phyloP scores from a whole-genome alignment of 2,797 vertebrate genomes.

The Sebastes melanostomus region DNA sequence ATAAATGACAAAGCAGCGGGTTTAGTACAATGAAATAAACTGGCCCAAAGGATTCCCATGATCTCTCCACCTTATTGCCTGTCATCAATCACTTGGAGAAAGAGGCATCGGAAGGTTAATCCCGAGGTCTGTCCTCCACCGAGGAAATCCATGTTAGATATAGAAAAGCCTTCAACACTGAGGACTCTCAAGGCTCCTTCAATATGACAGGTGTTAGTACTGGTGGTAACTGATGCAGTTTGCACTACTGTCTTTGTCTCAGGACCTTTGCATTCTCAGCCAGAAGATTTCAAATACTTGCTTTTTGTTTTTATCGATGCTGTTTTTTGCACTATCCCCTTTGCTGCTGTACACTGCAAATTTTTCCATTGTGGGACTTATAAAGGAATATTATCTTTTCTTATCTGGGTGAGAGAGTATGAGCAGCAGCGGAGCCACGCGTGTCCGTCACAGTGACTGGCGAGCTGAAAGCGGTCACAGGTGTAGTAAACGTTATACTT shows the following conservation, averaged over 20 bases:
- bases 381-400: too few relatives aligned
- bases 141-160: conserved; percentile 40
- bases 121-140: conserved; percentile 7
- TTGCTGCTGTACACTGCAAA: too few relatives aligned
- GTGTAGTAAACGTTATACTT: too few relatives aligned
- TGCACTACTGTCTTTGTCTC: not conserved
- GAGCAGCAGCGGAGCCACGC: too few relatives aligned
- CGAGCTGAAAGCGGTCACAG: too few relatives aligned
- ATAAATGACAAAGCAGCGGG: not conserved
- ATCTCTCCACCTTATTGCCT: conserved; percentile 1
- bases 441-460: too few relatives aligned
- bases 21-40: not conserved
- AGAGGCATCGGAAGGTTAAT: conserved; percentile 7
- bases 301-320: too few relatives aligned
- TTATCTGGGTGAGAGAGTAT: too few relatives aligned
- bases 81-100: conserved; percentile 35
- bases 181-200: conserved; percentile 1
- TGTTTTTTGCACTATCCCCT: too few relatives aligned
- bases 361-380: too few relatives aligned
- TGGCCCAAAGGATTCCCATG: not conserved
- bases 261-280: not conserved
- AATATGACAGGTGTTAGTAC: not conserved
- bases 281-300: not conserved
- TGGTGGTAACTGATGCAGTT: not conserved
- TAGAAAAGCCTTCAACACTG: conserved; percentile 18